Evolutionary conservation across 2,113 vertebrate genomes (phyloP).

Genomic region (Dromaius novaehollandiae): DNA sequence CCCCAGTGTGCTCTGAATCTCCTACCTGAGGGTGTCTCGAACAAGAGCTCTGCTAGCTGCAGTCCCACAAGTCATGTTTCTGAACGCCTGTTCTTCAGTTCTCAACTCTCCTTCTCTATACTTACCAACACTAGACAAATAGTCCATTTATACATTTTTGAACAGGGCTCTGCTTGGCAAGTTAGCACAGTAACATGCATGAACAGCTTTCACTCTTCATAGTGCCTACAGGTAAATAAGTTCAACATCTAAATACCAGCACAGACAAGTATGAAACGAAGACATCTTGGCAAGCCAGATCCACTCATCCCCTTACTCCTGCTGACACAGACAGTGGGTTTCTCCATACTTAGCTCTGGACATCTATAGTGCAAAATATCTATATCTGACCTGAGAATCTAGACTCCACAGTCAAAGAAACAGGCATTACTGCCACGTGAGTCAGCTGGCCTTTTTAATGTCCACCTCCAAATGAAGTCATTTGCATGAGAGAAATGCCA

Average conservation of each 20-base stretch:
- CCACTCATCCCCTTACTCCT: not conserved
- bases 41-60: not conserved
- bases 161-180: not conserved
- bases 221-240: not conserved
- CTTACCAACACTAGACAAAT: not conserved
- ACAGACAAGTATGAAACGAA: not conserved
- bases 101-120: not conserved
- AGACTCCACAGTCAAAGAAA: not conserved
- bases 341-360: not conserved
- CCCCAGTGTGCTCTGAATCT: not conserved
- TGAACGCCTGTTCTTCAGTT: not conserved
- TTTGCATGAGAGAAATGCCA: not conserved
- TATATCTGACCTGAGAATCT: not conserved
- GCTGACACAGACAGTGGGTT: not conserved
- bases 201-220: not conserved
- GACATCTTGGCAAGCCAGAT: not conserved
- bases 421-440: not conserved
- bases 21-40: not conserved
- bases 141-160: not conserved
- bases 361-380: not conserved
- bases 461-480: not conserved
- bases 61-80: not conserved
- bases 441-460: fast-evolving
- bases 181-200: not conserved
- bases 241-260: not conserved